A percentile compares a stretch with the other conserved stretches of the same genome.
These are phyloP conservation scores for Malthinus seriepunctatus DNA, from an alignment of 2,888 invertebrate species.

Conservation along the genomic window DNA sequence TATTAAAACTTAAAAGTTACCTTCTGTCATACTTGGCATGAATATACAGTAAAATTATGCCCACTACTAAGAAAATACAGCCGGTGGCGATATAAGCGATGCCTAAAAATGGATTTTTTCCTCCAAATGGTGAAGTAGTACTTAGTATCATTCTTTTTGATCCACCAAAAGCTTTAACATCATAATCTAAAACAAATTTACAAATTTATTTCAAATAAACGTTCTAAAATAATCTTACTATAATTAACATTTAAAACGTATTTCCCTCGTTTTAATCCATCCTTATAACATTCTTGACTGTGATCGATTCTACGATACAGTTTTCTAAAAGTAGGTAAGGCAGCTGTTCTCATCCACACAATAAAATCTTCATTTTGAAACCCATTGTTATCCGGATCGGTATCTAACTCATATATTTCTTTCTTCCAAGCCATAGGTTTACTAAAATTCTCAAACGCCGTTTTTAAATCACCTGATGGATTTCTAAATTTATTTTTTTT, in stretches of 20 bases:
- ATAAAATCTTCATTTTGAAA: conserved; percentile 97
- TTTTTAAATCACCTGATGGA: conserved; percentile 52
- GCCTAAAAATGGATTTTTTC: conserved; percentile 97
- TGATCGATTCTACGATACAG: conserved; percentile 88
- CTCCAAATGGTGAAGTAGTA: conserved; percentile 95
- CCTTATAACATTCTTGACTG: conserved; percentile 60
- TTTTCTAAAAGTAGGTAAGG: conserved; percentile 94
- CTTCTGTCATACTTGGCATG: conserved; percentile 96
- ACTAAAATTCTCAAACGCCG: conserved; percentile 68
- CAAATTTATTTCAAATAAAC: not conserved
- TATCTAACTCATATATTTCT: conserved; percentile 77
- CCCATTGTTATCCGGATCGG: conserved; percentile 74
- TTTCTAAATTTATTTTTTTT: conserved; percentile 92
- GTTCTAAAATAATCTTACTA: conserved; percentile 69
- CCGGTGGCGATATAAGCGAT: conserved; percentile 98
- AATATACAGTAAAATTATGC: conserved; percentile 89
- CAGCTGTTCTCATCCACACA: conserved; percentile 99
- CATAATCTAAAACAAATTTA: conserved; percentile 69
- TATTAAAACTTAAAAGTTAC: conserved; percentile 58
- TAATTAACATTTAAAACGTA: conserved; percentile 74
- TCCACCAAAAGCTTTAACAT: conserved; percentile 90
- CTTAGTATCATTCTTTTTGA: conserved; percentile 94
- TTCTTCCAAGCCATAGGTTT: conserved; percentile 88
- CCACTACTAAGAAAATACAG: conserved; percentile 88
- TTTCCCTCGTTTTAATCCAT: conserved; percentile 75